phyloP scores from a whole-genome alignment of 2,888 invertebrate species.

The Agrochola litura region DNA sequence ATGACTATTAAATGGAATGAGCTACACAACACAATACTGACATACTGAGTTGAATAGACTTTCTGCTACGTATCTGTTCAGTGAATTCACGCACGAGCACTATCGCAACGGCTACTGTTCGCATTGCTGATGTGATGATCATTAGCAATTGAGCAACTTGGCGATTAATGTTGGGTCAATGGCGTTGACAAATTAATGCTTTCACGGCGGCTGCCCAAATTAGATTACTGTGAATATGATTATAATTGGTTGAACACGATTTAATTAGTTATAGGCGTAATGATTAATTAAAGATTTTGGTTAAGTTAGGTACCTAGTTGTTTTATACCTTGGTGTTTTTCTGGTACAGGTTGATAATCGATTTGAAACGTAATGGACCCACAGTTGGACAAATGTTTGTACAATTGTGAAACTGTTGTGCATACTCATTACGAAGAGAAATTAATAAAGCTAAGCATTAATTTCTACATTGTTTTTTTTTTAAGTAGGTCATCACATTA shows the following conservation, averaged over 20 bases:
- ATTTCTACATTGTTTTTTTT: background rate
- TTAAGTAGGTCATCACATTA: background rate
- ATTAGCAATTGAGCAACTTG: slow-evolving; percentile 58
- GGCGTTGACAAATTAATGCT: slow-evolving; percentile 62
- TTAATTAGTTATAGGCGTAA: slow-evolving; percentile 18
- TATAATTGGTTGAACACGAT: slow-evolving; percentile 59
- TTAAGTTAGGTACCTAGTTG: background rate
- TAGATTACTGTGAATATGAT: slow-evolving; percentile 18
- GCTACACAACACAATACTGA: background rate
- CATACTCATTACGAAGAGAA: slow-evolving; percentile 4
- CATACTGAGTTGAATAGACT: background rate
- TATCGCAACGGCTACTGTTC: slow-evolving; percentile 58
- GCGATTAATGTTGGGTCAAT: slow-evolving; percentile 38
- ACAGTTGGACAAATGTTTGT: slow-evolving; percentile 20
- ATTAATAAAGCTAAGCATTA: background rate
- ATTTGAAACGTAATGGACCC: background rate
- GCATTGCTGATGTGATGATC: slow-evolving; percentile 42
- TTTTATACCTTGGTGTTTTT: background rate
- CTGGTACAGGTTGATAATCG: background rate
- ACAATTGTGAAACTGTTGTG: slow-evolving; percentile 8
- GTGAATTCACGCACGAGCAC: slow-evolving; percentile 14
- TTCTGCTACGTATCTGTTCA: slow-evolving; percentile 26
- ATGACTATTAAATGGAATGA: background rate
- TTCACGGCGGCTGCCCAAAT: slow-evolving; percentile 46
- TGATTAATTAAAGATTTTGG: slow-evolving; percentile 12